Evolutionary conservation across 1,140 invertebrate species (phyloP).

Genomic region (Hestina assimilis): DNA sequence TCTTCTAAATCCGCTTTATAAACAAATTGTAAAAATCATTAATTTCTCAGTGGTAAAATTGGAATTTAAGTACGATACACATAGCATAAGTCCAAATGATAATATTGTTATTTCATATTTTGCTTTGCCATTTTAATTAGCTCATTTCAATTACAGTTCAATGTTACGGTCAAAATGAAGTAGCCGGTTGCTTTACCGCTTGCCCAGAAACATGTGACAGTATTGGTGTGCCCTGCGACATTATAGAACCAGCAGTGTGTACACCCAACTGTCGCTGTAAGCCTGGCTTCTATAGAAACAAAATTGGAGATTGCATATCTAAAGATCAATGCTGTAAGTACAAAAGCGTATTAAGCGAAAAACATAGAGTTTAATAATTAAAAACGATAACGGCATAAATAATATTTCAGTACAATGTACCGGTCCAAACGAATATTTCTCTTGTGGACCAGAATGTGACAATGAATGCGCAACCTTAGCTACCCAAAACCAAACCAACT

Average conservation of each 20-base stretch:
- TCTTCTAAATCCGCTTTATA: too few relatives aligned
- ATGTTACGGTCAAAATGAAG: slow-evolving; percentile 21
- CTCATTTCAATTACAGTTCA: not conserved
- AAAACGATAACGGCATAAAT: too few relatives aligned
- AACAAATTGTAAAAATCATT: too few relatives aligned
- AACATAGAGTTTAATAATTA: too few relatives aligned
- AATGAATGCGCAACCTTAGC: slow-evolving; percentile 70
- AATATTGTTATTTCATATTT: too few relatives aligned
- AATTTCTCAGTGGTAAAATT: too few relatives aligned
- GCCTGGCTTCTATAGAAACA: slow-evolving; percentile 35
- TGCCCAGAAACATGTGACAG: slow-evolving; percentile 40
- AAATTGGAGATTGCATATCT: slow-evolving; percentile 39
- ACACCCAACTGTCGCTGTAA: slow-evolving; percentile 33
- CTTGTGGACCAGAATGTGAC: slow-evolving; percentile 77
- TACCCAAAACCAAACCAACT: slow-evolving; percentile 54
- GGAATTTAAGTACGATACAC: too few relatives aligned
- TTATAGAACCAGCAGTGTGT: slow-evolving; percentile 15
- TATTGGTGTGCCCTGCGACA: slow-evolving; percentile 21
- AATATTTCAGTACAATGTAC: slow-evolving; percentile 38
- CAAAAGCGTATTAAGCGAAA: too few relatives aligned
- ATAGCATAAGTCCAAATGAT: too few relatives aligned
- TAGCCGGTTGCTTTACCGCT: slow-evolving; percentile 5
- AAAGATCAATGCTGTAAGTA: slow-evolving; percentile 35
- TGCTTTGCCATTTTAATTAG: too few relatives aligned
- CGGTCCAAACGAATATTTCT: slow-evolving; percentile 55